Conservation (phyloP, 2,888 invertebrate species). For the Apamea anceps region DNA sequence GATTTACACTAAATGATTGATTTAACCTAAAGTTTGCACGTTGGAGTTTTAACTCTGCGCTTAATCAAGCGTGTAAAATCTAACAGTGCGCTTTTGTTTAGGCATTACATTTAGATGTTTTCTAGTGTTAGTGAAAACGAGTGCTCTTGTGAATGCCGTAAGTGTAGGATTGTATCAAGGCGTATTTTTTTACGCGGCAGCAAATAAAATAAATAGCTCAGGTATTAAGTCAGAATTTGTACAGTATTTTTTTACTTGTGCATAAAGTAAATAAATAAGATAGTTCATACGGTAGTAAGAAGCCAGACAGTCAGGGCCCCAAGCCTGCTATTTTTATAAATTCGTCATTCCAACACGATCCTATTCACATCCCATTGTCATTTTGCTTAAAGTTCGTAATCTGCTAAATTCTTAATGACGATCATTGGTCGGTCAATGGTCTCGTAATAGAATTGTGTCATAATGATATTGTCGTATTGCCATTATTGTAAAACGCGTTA, state of each 20-base stretch:
- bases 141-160: neutral
- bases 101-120: neutral
- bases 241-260: neutral
- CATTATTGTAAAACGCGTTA: no score
- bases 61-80: neutral
- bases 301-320: neutral
- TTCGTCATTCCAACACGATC: no score
- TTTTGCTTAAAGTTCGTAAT: no score
- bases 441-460: no score
- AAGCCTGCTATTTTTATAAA: no score
- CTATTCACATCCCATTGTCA: no score
- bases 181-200: neutral
- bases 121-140: neutral
- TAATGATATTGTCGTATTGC: no score
- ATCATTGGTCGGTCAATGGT: no score
- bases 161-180: neutral
- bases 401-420: no score
- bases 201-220: neutral
- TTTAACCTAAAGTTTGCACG: neutral
- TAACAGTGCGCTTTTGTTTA: neutral
- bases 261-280: neutral
- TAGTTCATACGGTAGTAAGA: neutral
- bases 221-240: no score
- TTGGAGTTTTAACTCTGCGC: neutral
- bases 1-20: neutral